phyloP scores from a whole-genome alignment of 2,888 invertebrate genomes.

The Brachynemurus nebulosus region DNA sequence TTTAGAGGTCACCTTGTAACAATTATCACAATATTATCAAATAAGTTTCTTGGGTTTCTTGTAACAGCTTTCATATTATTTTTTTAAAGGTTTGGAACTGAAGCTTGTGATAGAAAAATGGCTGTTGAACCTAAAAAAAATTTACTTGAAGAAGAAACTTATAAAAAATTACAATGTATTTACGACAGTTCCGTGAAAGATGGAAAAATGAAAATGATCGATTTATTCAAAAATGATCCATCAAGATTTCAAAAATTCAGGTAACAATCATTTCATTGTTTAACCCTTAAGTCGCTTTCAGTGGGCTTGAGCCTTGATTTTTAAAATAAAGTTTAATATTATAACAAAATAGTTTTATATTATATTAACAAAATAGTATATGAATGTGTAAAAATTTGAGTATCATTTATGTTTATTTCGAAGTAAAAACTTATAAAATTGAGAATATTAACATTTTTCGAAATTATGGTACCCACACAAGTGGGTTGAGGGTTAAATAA shows the following conservation, averaged over 20 bases:
- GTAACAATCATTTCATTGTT: slow-evolving; percentile 34
- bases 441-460: not conserved
- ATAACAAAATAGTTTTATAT: too few relatives aligned
- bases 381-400: too few relatives aligned
- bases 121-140: slow-evolving; percentile 36
- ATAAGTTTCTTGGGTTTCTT: not conserved
- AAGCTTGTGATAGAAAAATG: too few relatives aligned
- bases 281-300: too few relatives aligned
- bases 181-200: slow-evolving; percentile 59
- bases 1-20: slow-evolving; percentile 15
- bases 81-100: too few relatives aligned
- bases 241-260: slow-evolving; percentile 80
- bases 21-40: not conserved
- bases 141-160: slow-evolving; percentile 52
- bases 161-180: slow-evolving; percentile 59
- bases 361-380: too few relatives aligned
- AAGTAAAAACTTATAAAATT: not conserved
- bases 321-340: too few relatives aligned
- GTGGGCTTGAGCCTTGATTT: too few relatives aligned
- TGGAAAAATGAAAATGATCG: slow-evolving; percentile 61
- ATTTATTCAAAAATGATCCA: slow-evolving; percentile 69
- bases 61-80: too few relatives aligned
- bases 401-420: too few relatives aligned
- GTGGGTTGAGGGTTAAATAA: too few relatives aligned
- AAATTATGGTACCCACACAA: not conserved